These are phyloP conservation scores for Corythornis vintsioides DNA, from an alignment of 2,113 vertebrate species.

Conservation along the genomic window DNA sequence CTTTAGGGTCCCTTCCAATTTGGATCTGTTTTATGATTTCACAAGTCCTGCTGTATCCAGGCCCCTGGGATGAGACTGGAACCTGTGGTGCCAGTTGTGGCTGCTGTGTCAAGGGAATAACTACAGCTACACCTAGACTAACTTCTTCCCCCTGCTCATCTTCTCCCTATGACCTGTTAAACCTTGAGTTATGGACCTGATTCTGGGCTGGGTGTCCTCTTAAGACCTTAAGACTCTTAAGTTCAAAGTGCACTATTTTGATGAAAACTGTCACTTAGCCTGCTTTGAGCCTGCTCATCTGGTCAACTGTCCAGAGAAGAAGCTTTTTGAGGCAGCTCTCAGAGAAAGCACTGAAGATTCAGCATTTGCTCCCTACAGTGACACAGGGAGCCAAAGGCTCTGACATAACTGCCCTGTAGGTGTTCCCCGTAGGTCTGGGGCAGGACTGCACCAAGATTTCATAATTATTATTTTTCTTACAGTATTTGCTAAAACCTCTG, in stretches of 20 bases:
- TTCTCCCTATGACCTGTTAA: neutral
- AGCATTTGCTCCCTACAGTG: neutral
- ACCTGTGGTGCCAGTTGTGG: neutral
- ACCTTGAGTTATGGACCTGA: neutral
- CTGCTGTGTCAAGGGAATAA: neutral
- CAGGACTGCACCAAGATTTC: neutral
- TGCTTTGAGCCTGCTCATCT: neutral
- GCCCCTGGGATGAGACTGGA: neutral
- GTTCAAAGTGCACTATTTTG: neutral
- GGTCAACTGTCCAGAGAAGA: neutral
- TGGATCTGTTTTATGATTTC: neutral
- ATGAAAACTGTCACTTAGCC: neutral
- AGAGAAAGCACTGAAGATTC: neutral
- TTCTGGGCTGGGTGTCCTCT: neutral
- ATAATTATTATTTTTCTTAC: neutral
- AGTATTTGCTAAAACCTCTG: neutral
- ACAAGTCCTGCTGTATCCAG: neutral
- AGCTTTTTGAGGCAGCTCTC: neutral
- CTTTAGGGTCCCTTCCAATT: no score
- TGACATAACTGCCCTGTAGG: accelerated
- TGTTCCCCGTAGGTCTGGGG: neutral
- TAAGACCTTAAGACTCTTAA: neutral
- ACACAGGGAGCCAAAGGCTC: neutral
- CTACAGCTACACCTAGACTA: neutral
- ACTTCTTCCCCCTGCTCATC: neutral